phyloP scores from a whole-genome alignment of 2,113 vertebrate genomes.

The Atrichornis clamosus region DNA sequence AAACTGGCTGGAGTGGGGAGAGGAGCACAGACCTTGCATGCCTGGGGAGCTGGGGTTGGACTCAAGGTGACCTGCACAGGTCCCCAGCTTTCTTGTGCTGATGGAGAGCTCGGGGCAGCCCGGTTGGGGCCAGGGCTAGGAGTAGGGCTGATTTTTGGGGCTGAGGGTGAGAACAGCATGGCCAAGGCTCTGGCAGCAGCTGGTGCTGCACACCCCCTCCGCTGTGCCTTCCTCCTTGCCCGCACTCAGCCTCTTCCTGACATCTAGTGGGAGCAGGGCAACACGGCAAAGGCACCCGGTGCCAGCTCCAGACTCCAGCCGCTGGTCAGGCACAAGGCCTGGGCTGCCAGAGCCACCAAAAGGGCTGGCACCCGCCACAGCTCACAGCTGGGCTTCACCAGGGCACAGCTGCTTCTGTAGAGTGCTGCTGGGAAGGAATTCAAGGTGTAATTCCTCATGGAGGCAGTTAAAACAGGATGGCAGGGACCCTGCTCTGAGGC shows the following conservation, averaged over 20 bases:
- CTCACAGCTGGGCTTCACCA: background rate
- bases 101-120: background rate
- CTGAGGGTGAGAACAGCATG: background rate
- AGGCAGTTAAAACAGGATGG: background rate
- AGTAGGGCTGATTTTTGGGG: background rate
- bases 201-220: accelerated
- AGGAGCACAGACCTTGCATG: accelerated
- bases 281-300: background rate
- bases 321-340: accelerated
- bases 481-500: background rate
- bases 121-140: accelerated
- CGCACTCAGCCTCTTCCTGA: slow-evolving; percentile 36
- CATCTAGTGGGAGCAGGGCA: slow-evolving; percentile 54
- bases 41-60: background rate
- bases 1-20: background rate
- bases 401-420: background rate
- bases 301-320: background rate
- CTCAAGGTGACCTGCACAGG: background rate
- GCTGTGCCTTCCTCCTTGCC: background rate
- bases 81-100: background rate
- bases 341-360: background rate
- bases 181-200: background rate
- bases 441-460: background rate
- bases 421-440: background rate
- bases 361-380: background rate